Evolutionary conservation across 2,797 vertebrate species (phyloP).

Genomic region (Rhinoraja longicauda): DNA sequence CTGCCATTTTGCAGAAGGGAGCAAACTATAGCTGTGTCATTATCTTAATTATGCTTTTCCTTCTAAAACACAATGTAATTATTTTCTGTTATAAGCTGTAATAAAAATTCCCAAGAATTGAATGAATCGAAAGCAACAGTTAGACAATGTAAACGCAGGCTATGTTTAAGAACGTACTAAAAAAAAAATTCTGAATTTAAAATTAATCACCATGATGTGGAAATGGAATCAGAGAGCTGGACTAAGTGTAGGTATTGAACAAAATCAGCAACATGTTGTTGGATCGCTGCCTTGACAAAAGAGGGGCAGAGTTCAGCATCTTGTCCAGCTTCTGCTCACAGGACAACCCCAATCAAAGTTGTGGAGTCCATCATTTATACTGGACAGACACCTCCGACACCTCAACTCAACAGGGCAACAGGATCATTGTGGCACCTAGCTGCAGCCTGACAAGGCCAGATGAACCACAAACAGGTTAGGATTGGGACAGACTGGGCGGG

Average conservation of each 20-base stretch:
- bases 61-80: not conserved
- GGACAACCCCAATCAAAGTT: not conserved
- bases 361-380: not conserved
- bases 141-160: not conserved
- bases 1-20: not conserved
- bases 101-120: conserved; percentile 18
- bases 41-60: not conserved
- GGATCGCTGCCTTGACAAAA: not conserved
- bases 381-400: not conserved
- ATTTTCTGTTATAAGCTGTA: not conserved
- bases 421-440: not conserved
- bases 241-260: not conserved
- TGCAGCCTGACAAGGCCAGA: not conserved
- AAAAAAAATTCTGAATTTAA: not conserved
- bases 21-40: not conserved
- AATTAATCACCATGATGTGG: not conserved
- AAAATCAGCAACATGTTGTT: not conserved
- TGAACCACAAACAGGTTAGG: not conserved
- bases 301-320: not conserved
- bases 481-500: too few species aligned
- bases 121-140: not conserved
- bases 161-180: not conserved
- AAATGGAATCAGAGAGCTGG: not conserved
- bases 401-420: not conserved
- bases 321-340: not conserved